Evolutionary conservation across 2,113 vertebrate genomes (phyloP).

Genomic region (Patagioenas fasciata): DNA sequence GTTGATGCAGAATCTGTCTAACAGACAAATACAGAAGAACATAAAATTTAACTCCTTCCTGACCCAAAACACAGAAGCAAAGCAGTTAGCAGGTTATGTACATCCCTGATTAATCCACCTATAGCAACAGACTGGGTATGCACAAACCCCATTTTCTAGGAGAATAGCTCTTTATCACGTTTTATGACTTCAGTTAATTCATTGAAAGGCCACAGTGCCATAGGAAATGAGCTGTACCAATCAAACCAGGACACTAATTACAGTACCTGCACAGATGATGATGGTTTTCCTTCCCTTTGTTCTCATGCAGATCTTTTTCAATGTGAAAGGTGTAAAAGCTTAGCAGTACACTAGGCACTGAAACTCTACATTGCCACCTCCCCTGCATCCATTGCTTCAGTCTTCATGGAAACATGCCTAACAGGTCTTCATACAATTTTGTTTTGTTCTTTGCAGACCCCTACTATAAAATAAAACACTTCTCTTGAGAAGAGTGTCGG

Average conservation of each 20-base stretch:
- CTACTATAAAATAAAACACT: not conserved
- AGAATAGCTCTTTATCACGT: not conserved
- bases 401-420: not conserved
- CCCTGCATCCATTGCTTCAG: not conserved
- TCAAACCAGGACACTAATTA: conserved; percentile 30
- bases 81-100: not conserved
- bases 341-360: not conserved
- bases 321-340: not conserved
- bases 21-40: not conserved
- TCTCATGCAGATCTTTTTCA: not conserved
- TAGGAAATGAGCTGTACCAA: conserved; percentile 26
- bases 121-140: not conserved
- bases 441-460: not conserved
- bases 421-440: not conserved
- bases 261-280: not conserved
- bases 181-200: conserved; percentile 3
- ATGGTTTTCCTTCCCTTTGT: not conserved
- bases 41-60: not conserved
- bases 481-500: not conserved
- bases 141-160: not conserved
- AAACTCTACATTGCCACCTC: not conserved
- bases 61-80: not conserved
- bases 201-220: not conserved
- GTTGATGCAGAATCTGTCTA: not conserved
- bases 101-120: not conserved